Evolutionary conservation across 2,888 invertebrate species (phyloP).

Genomic region (Pyrrhia umbra): DNA sequence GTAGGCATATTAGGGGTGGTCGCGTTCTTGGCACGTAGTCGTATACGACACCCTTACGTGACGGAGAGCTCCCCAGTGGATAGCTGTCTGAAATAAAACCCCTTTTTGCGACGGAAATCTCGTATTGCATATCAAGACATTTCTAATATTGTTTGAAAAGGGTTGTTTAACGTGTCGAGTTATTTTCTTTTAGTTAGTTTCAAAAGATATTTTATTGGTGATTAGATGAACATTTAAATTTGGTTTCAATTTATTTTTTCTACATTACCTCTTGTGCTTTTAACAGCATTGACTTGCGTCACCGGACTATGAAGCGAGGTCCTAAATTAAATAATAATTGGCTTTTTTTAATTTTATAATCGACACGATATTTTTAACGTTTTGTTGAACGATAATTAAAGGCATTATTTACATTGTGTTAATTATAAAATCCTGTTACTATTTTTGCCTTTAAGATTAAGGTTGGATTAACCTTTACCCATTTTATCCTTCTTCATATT

Average conservation of each 20-base stretch:
- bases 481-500: background rate
- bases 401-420: background rate
- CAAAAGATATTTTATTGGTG: too few species aligned
- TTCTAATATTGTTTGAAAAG: conserved; percentile 61
- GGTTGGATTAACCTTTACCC: background rate
- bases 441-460: background rate
- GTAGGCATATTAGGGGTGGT: conserved; percentile 65
- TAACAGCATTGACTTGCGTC: too few species aligned
- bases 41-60: conserved; percentile 71
- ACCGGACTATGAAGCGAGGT: too few species aligned
- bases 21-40: conserved; percentile 62
- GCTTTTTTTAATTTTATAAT: too few species aligned
- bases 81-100: conserved; percentile 69
- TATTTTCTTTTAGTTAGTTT: conserved; percentile 19
- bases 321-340: too few species aligned
- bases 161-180: conserved; percentile 27
- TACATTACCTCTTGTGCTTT: too few species aligned
- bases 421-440: background rate
- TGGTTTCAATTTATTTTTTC: too few species aligned
- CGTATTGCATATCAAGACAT: conserved; percentile 67
- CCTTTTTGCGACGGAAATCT: conserved; percentile 66
- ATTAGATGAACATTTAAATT: too few species aligned
- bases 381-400: too few species aligned
- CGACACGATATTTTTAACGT: too few species aligned
- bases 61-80: conserved; percentile 70